Percentiles rank a stretch among this genome's conserved stretches.
phyloP scores from a whole-genome alignment of 2,888 invertebrate species.

The Tipula unca region DNA sequence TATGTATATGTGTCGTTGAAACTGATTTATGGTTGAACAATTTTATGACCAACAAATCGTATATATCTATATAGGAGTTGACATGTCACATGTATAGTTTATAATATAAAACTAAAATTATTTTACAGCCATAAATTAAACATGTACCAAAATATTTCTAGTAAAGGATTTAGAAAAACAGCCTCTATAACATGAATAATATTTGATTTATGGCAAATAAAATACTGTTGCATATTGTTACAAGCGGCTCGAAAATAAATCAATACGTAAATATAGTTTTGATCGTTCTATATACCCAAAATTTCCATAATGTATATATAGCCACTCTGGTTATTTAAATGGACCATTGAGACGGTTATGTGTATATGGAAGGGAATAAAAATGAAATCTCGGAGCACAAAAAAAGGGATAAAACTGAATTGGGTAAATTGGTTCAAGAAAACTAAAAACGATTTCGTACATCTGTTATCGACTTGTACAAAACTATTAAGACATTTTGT shows the following conservation, averaged over 20 bases:
- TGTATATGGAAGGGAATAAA: too few species aligned
- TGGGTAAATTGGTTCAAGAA: background rate
- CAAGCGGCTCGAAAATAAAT: background rate
- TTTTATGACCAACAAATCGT: background rate
- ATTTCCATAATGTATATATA: background rate
- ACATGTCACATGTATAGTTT: background rate
- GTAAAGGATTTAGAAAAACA: background rate
- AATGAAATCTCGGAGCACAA: too few species aligned
- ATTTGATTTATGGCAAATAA: background rate
- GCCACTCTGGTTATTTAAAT: too few species aligned
- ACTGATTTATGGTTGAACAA: background rate
- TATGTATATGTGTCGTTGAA: background rate
- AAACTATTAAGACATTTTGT: background rate
- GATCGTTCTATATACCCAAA: background rate
- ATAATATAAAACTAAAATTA: background rate
- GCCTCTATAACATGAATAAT: background rate
- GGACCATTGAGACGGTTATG: background rate
- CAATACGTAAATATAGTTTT: background rate
- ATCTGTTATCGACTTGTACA: background rate
- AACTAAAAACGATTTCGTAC: background rate
- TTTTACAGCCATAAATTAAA: background rate
- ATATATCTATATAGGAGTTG: background rate
- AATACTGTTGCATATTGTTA: background rate
- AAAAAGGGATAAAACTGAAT: background rate
- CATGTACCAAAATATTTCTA: background rate